Evolutionary conservation across 1,140 invertebrate species (phyloP).

Genomic region (Trichonephila inaurata): DNA sequence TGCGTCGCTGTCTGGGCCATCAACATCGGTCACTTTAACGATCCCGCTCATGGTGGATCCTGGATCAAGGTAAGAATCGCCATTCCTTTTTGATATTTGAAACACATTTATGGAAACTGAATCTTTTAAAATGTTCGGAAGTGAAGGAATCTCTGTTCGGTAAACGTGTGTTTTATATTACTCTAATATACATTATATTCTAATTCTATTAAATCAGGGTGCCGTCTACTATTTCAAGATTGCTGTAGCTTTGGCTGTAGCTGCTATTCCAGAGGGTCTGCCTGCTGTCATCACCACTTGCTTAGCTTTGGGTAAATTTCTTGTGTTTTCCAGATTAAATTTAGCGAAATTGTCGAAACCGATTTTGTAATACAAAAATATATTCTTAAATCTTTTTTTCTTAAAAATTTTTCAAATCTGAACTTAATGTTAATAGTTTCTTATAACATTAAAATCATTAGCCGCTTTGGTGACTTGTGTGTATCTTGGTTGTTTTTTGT

Average conservation of each 20-base stretch:
- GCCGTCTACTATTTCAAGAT: slow-evolving; percentile 99
- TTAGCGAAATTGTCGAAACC: background rate
- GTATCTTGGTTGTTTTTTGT: too few relatives aligned
- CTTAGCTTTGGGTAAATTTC: slow-evolving; percentile 90
- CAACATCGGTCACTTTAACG: slow-evolving; percentile 99
- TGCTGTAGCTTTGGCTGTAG: slow-evolving; percentile 99
- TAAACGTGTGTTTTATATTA: background rate
- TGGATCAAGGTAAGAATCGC: slow-evolving; percentile 91
- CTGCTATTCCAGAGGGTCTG: slow-evolving; percentile 94
- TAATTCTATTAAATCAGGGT: slow-evolving; percentile 84
- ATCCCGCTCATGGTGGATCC: slow-evolving; percentile 99
- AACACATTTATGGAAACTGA: background rate
- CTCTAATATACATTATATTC: too few relatives aligned
- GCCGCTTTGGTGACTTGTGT: too few relatives aligned
- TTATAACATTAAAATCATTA: too few relatives aligned
- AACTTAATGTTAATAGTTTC: too few relatives aligned
- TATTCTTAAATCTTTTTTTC: too few relatives aligned
- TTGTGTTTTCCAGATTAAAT: background rate
- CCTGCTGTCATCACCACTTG: slow-evolving; percentile 99
- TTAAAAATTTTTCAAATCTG: too few relatives aligned
- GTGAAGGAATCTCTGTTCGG: too few relatives aligned
- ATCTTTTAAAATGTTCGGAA: background rate
- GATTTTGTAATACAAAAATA: too few relatives aligned
- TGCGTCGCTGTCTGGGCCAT: slow-evolving; percentile 99
- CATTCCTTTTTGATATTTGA: background rate